Evolutionary conservation across 1,140 invertebrate genomes (phyloP).

Genomic region (Tetramorium parvispinum): DNA sequence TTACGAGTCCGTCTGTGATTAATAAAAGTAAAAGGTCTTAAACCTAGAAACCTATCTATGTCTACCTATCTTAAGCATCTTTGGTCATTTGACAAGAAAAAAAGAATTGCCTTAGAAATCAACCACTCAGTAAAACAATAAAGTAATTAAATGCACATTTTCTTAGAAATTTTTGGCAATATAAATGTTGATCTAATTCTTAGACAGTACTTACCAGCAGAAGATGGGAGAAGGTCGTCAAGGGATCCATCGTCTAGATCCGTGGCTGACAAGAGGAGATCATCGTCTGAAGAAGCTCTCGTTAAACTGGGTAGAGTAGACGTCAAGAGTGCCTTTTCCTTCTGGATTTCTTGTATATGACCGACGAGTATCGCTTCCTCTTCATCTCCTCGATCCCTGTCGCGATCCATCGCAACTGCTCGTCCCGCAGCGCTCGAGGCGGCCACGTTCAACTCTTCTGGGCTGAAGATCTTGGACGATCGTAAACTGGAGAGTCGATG

Average conservation of each 20-base stretch:
- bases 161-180: not conserved
- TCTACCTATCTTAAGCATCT: not conserved
- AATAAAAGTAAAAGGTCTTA: slow-evolving; percentile 41
- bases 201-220: slow-evolving; percentile 78
- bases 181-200: not conserved
- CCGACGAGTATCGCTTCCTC: slow-evolving; percentile 90
- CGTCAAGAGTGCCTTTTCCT: slow-evolving; percentile 93
- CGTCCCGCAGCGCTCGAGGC: slow-evolving; percentile 79
- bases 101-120: not conserved
- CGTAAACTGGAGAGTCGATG: slow-evolving; percentile 91
- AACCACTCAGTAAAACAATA: not conserved
- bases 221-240: slow-evolving; percentile 87
- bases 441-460: slow-evolving; percentile 87
- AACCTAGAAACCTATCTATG: slow-evolving; percentile 28
- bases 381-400: slow-evolving; percentile 85
- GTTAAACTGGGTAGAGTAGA: slow-evolving; percentile 92
- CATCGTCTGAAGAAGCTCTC: slow-evolving; percentile 93
- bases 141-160: not conserved
- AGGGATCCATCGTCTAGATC: slow-evolving; percentile 90
- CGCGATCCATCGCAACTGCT: slow-evolving; percentile 76
- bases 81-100: not conserved
- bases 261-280: slow-evolving; percentile 90
- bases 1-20: slow-evolving; percentile 81
- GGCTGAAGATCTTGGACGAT: slow-evolving; percentile 90
- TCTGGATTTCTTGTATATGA: slow-evolving; percentile 91